Percentiles rank a stretch among this genome's conserved stretches.
Conservation (phyloP, 2,113 vertebrate genomes). For the Speoplatyrhinus poulsoni region DNA sequence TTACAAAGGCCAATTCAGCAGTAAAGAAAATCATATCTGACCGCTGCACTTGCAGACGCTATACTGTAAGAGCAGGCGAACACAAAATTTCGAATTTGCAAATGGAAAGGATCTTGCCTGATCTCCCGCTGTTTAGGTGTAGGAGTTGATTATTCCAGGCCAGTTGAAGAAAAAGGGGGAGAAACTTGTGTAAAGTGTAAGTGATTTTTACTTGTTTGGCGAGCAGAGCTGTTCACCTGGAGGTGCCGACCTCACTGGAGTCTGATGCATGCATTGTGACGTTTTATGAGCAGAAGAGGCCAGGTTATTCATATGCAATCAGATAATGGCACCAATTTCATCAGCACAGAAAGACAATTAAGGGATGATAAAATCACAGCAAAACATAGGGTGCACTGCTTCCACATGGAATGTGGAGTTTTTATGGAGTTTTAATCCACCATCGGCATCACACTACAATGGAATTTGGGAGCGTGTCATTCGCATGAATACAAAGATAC, state of each 20-base stretch:
- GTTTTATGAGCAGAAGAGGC: too few species aligned
- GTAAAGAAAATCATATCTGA: neutral
- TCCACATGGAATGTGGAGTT: too few species aligned
- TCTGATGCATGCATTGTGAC: too few species aligned
- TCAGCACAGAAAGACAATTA: too few species aligned
- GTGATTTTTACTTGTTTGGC: conserved; percentile 9
- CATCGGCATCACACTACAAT: neutral
- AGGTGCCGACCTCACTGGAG: neutral
- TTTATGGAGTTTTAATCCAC: neutral
- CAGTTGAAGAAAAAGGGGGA: neutral
- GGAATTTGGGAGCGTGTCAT: conserved; percentile 6
- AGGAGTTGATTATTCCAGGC: conserved; percentile 15
- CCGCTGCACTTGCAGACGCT: neutral
- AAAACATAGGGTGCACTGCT: too few species aligned
- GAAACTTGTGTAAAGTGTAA: neutral
- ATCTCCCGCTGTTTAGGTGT: neutral
- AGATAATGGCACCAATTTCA: too few species aligned
- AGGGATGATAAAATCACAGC: too few species aligned
- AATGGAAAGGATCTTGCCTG: neutral
- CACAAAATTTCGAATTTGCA: conserved; percentile 28
- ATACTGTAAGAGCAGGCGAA: conserved; percentile 4
- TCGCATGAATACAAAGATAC: neutral
- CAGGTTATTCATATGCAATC: too few species aligned
- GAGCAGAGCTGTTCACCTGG: conserved; percentile 9
- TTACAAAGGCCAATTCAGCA: neutral